Conservation (phyloP, 2,113 vertebrate species). For the Triplophysa siluroides region DNA sequence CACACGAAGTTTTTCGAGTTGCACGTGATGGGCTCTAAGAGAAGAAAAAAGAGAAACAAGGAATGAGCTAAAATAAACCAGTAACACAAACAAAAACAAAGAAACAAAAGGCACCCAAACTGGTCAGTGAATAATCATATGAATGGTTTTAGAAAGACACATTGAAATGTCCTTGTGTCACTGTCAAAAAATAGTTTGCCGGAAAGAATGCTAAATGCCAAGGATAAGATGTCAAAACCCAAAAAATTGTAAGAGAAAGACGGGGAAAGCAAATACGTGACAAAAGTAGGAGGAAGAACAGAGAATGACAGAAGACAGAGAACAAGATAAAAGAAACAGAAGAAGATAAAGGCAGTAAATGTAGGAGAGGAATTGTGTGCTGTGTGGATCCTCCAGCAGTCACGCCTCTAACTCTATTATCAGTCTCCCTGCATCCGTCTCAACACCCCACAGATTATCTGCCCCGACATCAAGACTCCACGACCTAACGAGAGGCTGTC, state of each 20-base stretch:
- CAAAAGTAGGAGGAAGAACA: not conserved
- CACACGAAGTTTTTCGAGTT: slow-evolving; percentile 84
- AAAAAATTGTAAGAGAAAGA: not conserved
- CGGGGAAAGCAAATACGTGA: not conserved
- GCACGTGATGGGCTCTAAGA: slow-evolving; percentile 82
- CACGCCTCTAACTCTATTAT: slow-evolving; percentile 21
- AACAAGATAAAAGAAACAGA: not conserved
- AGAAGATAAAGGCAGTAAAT: no score
- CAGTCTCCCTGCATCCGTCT: slow-evolving; percentile 1
- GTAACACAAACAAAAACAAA: not conserved
- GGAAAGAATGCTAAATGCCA: not conserved
- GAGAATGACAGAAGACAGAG: not conserved
- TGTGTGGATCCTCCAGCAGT: not conserved
- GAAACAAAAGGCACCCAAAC: not conserved
- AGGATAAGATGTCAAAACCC: not conserved
- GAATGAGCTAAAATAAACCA: not conserved
- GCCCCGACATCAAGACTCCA: not conserved
- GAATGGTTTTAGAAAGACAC: not conserved
- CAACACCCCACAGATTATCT: not conserved
- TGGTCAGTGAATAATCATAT: not conserved
- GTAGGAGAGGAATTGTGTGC: not conserved
- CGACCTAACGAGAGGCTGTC: not conserved
- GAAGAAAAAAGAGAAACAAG: not conserved
- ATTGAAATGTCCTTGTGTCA: not conserved
- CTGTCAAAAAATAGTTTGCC: not conserved